A percentile compares a stretch with the other conserved stretches of the same genome.
Evolutionary conservation across 2,888 invertebrate species (phyloP).

Genomic region (Hetaerina titia): DNA sequence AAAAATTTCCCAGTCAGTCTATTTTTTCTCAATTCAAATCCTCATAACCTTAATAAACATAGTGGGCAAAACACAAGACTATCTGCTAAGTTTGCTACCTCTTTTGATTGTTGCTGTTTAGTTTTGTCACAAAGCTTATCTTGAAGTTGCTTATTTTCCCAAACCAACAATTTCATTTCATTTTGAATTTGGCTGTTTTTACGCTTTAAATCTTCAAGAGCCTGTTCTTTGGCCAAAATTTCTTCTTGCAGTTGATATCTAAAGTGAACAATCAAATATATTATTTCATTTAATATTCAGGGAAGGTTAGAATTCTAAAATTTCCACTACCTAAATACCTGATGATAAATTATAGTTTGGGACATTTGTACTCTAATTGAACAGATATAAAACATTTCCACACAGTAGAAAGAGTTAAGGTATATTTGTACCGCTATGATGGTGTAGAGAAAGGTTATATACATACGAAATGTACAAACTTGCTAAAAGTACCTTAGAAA

Average conservation of each 20-base stretch:
- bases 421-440: neutral
- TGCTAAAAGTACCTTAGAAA: too few species aligned
- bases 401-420: neutral
- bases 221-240: conserved; percentile 82
- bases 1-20: neutral
- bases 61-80: neutral
- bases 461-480: neutral
- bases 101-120: conserved; percentile 1
- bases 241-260: conserved; percentile 84
- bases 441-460: neutral
- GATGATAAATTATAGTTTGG: neutral
- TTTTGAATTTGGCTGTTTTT: conserved; percentile 82
- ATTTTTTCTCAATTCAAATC: neutral
- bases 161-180: conserved; percentile 82
- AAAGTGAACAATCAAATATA: conserved; percentile 71
- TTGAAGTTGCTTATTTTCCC: conserved; percentile 81
- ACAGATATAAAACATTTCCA: neutral
- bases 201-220: conserved; percentile 81
- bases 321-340: neutral
- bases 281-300: neutral
- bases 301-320: neutral
- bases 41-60: neutral
- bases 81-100: too few species aligned
- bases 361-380: neutral
- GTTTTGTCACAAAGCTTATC: conserved; percentile 77